Conservation (phyloP, 1,140 invertebrate genomes). For the Pinna nobilis region DNA sequence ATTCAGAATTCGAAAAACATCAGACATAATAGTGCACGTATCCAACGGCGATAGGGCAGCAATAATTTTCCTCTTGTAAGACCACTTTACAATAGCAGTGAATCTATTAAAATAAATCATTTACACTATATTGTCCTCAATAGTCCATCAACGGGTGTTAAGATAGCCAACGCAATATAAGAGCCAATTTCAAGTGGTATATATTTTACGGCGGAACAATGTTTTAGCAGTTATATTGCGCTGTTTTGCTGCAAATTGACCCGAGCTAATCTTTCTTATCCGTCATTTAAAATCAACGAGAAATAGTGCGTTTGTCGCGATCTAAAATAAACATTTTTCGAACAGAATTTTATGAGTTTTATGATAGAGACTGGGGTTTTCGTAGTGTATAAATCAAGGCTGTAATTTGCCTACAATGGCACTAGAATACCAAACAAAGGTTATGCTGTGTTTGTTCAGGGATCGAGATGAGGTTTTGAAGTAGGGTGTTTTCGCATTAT, state of each 20-base stretch:
- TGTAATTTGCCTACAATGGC: conserved; percentile 37
- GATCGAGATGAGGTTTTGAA: conserved; percentile 42
- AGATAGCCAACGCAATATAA: conserved; percentile 7
- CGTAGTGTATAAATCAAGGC: conserved; percentile 41
- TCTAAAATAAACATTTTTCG: conserved; percentile 49
- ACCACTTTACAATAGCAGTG: conserved; percentile 15
- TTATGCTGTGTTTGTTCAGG: conserved; percentile 39
- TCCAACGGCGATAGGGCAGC: too few species aligned
- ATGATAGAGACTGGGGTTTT: conserved; percentile 40
- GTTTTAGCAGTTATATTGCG: conserved; percentile 39
- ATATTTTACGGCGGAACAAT: conserved; percentile 31
- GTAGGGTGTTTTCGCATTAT: conserved; percentile 40
- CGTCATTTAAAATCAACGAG: conserved; percentile 8
- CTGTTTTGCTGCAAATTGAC: conserved; percentile 32
- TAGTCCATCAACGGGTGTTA: conserved; percentile 22
- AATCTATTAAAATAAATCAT: conserved; percentile 36
- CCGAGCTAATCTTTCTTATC: conserved; percentile 31
- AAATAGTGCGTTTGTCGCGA: conserved; percentile 17
- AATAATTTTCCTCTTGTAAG: not conserved
- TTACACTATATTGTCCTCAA: conserved; percentile 21
- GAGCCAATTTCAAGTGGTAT: conserved; percentile 14
- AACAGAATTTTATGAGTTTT: conserved; percentile 46
- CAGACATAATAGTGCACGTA: too few species aligned
- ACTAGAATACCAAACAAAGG: conserved; percentile 36
- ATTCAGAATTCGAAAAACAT: too few species aligned